phyloP scores from a whole-genome alignment of 2,797 vertebrate genomes.

The Otolemur crassicaudatus region DNA sequence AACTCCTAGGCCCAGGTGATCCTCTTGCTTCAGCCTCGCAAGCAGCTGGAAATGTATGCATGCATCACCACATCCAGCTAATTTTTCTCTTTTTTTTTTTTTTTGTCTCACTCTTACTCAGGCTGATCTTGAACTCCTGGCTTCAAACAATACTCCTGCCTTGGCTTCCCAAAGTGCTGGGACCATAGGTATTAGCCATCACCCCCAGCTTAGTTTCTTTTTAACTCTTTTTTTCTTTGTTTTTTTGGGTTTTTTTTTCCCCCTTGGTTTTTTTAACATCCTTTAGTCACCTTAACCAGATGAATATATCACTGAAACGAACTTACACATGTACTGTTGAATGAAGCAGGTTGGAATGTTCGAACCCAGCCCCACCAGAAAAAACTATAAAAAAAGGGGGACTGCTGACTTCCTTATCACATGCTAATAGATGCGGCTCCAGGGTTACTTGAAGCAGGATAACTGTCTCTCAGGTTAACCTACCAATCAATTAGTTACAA shows the following conservation, averaged over 20 bases:
- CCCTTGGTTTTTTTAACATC: background rate
- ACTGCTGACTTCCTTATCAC: no score
- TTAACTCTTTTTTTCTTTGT: background rate
- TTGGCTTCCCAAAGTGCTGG: background rate
- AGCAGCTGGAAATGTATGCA: background rate
- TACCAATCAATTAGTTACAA: no score
- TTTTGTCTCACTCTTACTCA: background rate
- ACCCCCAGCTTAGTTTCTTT: background rate
- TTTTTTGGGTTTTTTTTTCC: no score
- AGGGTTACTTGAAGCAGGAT: no score
- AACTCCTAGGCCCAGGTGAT: background rate
- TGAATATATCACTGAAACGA: background rate
- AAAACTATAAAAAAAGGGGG: no score
- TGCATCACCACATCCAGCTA: background rate
- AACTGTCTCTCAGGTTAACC: no score
- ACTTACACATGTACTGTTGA: background rate
- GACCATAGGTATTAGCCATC: background rate
- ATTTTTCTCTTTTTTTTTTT: background rate
- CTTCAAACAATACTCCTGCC: background rate
- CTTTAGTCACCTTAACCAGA: background rate
- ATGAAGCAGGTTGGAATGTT: background rate
- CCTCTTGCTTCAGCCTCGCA: background rate
- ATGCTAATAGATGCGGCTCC: no score
- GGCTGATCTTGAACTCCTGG: background rate
- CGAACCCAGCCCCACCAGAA: no score